phyloP scores from a whole-genome alignment of 1,140 invertebrate genomes.

The Zophobas morio region DNA sequence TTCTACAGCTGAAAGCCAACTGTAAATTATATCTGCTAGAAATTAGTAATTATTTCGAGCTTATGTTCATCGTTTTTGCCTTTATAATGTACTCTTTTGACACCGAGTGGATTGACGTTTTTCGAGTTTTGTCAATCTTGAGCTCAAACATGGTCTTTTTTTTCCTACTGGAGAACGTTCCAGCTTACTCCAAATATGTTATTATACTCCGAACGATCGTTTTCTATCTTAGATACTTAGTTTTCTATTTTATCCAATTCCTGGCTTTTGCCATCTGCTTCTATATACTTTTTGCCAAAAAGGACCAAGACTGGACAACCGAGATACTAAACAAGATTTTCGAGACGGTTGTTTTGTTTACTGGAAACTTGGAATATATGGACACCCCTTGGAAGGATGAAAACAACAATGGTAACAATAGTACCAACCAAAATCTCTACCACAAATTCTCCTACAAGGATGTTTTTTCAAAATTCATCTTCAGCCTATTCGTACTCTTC shows the following conservation, averaged over 20 bases:
- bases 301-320: not conserved
- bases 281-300: conserved; percentile 53
- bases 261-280: conserved; percentile 57
- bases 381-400: conserved; percentile 1
- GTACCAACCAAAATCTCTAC: conserved; percentile 36
- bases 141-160: conserved; percentile 51
- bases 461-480: conserved; percentile 51
- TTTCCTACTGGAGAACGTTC: conserved; percentile 52
- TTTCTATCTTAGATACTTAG: conserved; percentile 55
- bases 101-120: conserved; percentile 16
- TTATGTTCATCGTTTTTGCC: too few relatives aligned
- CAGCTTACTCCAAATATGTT: conserved; percentile 56
- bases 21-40: too few relatives aligned
- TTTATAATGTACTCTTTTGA: conserved; percentile 29
- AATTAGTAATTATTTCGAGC: too few relatives aligned
- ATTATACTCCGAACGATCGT: conserved; percentile 56
- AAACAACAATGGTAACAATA: conserved; percentile 16
- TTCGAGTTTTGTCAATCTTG: conserved; percentile 50
- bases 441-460: conserved; percentile 15
- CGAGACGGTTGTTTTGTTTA: conserved; percentile 54
- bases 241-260: conserved; percentile 59
- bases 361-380: conserved; percentile 50
- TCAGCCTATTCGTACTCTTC: conserved; percentile 54
- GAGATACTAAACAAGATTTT: conserved; percentile 51
- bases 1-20: too few relatives aligned